phyloP scores from a whole-genome alignment of 1,140 invertebrate species.

The Rhyacophila brunnea region DNA sequence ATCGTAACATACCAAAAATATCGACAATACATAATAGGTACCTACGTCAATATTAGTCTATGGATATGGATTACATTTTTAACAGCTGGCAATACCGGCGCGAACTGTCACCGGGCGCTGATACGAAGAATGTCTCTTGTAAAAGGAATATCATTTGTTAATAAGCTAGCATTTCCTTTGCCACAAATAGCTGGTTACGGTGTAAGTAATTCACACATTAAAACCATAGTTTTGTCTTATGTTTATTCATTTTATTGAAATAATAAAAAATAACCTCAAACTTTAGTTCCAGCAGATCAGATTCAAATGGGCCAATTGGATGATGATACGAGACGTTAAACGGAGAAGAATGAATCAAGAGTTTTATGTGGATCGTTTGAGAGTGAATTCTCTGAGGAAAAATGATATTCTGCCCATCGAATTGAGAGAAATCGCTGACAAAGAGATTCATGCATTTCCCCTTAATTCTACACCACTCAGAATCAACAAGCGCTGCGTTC shows the following conservation, averaged over 20 bases:
- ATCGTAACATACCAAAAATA: too few relatives aligned
- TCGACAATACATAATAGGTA: too few relatives aligned
- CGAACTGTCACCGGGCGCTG: conserved; percentile 6
- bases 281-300: conserved; percentile 65
- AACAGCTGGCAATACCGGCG: not conserved
- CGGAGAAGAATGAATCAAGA: conserved; percentile 70
- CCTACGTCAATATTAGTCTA: too few relatives aligned
- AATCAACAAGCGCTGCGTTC: conserved; percentile 70
- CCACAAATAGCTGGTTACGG: conserved; percentile 12
- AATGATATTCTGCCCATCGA: conserved; percentile 80
- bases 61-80: too few relatives aligned
- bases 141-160: not conserved
- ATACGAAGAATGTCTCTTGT: not conserved
- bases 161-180: not conserved
- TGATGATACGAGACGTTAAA: conserved; percentile 81
- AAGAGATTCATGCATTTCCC: conserved; percentile 74
- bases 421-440: conserved; percentile 70
- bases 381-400: conserved; percentile 74
- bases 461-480: conserved; percentile 66
- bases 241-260: not conserved
- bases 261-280: not conserved
- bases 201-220: conserved; percentile 1
- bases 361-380: conserved; percentile 67
- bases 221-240: not conserved
- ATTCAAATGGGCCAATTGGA: conserved; percentile 71